Evolutionary conservation across 2,113 vertebrate genomes (phyloP).

Genomic region (Xiphorhynchus elegans): DNA sequence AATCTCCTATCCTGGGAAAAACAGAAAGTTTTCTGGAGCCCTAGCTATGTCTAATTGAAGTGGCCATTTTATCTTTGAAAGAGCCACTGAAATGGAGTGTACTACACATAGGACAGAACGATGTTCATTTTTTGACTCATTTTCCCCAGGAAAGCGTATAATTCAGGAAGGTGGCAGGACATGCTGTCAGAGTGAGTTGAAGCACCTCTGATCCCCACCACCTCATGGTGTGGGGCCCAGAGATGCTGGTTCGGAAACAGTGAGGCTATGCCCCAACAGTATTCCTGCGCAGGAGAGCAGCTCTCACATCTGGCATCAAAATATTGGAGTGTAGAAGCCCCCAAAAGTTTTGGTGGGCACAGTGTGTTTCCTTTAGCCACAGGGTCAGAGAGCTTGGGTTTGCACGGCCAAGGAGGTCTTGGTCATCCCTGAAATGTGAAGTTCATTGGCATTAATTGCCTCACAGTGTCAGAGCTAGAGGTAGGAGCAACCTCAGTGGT

Average conservation of each 20-base stretch:
- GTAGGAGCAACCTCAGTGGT: accelerated
- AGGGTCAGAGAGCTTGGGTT: neutral
- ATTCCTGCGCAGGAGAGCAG: accelerated
- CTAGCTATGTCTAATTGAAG: neutral
- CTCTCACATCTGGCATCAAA: neutral
- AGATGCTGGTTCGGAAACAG: neutral
- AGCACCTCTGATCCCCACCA: neutral
- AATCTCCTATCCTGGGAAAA: neutral
- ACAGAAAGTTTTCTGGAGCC: neutral
- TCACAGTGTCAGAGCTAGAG: neutral
- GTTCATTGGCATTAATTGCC: neutral
- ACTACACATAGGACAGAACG: neutral
- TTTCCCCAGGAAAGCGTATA: neutral
- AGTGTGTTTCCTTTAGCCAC: neutral
- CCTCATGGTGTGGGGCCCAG: accelerated
- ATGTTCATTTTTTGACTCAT: neutral
- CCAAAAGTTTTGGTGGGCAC: neutral
- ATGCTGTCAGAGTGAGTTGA: neutral
- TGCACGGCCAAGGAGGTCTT: neutral
- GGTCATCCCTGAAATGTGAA: neutral
- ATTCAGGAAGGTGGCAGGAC: accelerated
- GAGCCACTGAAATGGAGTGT: neutral
- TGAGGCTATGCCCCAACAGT: accelerated
- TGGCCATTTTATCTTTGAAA: neutral
- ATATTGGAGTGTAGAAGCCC: accelerated